Evolutionary conservation across 1,140 invertebrate species (phyloP), one percentile per base, ranked within the genome.

Genomic region (Zeugodacus cucurbitae): DNA sequence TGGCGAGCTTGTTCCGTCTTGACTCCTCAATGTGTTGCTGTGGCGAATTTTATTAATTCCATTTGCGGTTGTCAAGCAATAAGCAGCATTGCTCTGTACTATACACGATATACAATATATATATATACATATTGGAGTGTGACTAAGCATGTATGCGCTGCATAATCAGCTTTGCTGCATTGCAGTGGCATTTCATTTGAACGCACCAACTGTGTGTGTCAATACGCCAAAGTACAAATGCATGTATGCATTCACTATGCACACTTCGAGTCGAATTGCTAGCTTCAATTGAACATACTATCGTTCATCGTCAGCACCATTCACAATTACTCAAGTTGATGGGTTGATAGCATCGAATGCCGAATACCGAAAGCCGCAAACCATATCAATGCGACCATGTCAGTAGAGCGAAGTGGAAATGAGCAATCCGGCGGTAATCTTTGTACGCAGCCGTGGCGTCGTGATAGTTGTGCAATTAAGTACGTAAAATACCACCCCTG

Each of bases 141-240:
- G 58, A 62, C 4, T 70, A 32, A 37, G 41, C 29, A 48, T 29
- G 26, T n/a, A 6, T 82, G 22, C 8, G 41, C 1, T 41, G 41
- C 41, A 74, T 67, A 74, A 74, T 74, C 74, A 82, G 74, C 74
- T 82, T 14, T 82, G 74, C 41, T 82, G 41, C 74, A 82, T 34
- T 82, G 74, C 37, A 82, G 26, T 48, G 44, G 10, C 26, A 54
- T 48, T 82, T 48, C n/a, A n/a, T 82, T 82, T 26, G 22, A 82
- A 48, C 74, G 8, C 74, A 54, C 34, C n/a, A 1, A 41, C 26
- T 8, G n/a, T 64, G 34, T 22, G 34, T 22, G 10, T 0, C 58
- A 26, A 26, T 22, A 4, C 48, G 11, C 48, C 48, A 17, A 54
- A 17, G 14, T 20, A 6, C 41, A 8, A 6, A 1, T 10, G 41